These are phyloP conservation scores for Macroglossus sobrinus DNA, from an alignment of 2,113 vertebrate genomes.

Conservation along the genomic window DNA sequence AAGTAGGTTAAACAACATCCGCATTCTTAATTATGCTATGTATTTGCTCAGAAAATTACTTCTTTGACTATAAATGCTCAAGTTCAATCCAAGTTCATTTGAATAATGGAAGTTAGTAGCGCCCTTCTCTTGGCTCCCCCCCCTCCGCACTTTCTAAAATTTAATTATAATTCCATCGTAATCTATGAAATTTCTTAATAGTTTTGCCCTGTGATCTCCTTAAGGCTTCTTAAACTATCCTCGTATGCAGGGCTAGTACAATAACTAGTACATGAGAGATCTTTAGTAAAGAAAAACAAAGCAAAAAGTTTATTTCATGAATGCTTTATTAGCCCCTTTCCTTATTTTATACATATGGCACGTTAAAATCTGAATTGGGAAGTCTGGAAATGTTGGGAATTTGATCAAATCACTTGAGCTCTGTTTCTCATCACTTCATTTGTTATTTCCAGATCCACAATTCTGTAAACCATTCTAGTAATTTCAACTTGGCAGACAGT, in stretches of 20 bases:
- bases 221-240: background rate
- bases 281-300: background rate
- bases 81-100: background rate
- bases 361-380: background rate
- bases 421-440: background rate
- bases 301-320: background rate
- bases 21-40: background rate
- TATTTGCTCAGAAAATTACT: conserved; percentile 25
- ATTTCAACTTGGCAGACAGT: background rate
- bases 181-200: background rate
- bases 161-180: background rate
- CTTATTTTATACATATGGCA: background rate
- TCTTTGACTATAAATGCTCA: background rate
- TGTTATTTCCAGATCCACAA: background rate
- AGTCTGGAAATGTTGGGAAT: background rate
- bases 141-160: background rate
- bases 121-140: background rate
- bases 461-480: background rate
- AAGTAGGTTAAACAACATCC: background rate
- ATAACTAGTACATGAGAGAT: no score
- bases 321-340: background rate
- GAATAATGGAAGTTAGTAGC: background rate
- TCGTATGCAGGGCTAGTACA: background rate
- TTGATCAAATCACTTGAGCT: background rate
- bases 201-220: background rate